Evolutionary conservation across 2,888 invertebrate species (phyloP).

Genomic region (Napeogenes sylphis): DNA sequence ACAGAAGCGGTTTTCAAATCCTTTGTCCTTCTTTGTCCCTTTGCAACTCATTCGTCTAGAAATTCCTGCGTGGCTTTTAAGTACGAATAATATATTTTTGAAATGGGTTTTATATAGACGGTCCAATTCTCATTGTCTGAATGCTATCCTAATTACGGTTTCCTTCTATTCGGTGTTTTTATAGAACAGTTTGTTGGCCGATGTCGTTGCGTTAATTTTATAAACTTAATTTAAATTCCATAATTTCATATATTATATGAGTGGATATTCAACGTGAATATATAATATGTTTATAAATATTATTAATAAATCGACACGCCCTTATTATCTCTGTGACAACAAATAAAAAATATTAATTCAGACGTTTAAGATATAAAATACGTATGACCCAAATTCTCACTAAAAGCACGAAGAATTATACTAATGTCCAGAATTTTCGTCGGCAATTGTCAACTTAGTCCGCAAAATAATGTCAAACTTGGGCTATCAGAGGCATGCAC

Average conservation of each 20-base stretch:
- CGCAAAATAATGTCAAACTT: conserved; percentile 20
- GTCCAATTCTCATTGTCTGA: conserved; percentile 19
- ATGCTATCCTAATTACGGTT: conserved; percentile 17
- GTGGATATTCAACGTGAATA: neutral
- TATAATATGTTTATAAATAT: too few relatives aligned
- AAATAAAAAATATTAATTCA: too few relatives aligned
- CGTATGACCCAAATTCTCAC: neutral
- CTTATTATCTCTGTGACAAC: too few relatives aligned
- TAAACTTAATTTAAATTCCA: neutral
- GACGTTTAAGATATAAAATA: too few relatives aligned
- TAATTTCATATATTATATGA: neutral
- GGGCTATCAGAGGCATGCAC: conserved; percentile 38
- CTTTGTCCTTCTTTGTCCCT: conserved; percentile 43
- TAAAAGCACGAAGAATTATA: neutral
- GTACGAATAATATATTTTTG: conserved; percentile 22
- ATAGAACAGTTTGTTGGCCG: neutral
- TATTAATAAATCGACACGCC: too few relatives aligned
- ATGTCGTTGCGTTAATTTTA: conserved; percentile 1
- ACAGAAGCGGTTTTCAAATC: conserved; percentile 32
- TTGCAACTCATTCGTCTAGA: conserved; percentile 37
- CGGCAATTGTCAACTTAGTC: conserved; percentile 10
- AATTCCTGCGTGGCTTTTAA: conserved; percentile 32
- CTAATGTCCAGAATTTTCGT: conserved; percentile 8
- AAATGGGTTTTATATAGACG: conserved; percentile 16
- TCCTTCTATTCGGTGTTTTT: neutral